Base-by-base conservation (phyloP, 2,797 vertebrate species). In the Cheirogaleus major region DNA sequence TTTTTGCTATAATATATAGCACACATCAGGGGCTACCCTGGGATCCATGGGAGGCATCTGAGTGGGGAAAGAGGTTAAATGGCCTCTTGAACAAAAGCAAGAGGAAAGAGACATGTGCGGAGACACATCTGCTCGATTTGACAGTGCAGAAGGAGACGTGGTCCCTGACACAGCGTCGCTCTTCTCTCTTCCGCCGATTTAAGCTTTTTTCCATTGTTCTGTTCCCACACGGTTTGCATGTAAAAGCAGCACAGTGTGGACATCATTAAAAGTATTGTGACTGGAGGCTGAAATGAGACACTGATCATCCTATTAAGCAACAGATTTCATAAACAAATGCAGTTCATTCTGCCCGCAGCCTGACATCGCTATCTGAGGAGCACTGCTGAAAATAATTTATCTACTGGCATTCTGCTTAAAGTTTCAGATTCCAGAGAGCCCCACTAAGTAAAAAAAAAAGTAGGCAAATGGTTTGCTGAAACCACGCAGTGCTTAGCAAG, bases 291-390 rank as follows among this genome's bases (percentile, higher is more conserved):
- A 93, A 98, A 90, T 90, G 96, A 97, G 96, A 92, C 88, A 94
- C 50, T 18, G 95, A 97, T 98, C 88, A 86, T 89, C 90, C 98
- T 98, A 96, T 97, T 98, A 98, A 92, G 97, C 97, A 89, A 97
- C 92, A 97, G 89, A 98, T 97, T 98, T 96, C 95, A 97, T 98
- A 98, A 98, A 98, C 95, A 98, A 98, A 96, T 96, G 95, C 69
- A 57, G 70, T 96, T 90, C 67, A 17, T 97, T 97, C 97, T 97
- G 92, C 97, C 96, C 43, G 30, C 61, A 98, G 97, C 96, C 95
- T 97, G 97, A 97, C 96, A 95, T 32, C 10, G 27, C 90, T 75
- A 83, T 73, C 96, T 97, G 97, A 96, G 97, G 95, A 98, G 61
- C 2, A 1, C 55, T 79, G 91, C 89, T 75, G 95, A 97, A 95